Conservation (phyloP, 2,888 invertebrate species). For the Agrotis clavis region DNA sequence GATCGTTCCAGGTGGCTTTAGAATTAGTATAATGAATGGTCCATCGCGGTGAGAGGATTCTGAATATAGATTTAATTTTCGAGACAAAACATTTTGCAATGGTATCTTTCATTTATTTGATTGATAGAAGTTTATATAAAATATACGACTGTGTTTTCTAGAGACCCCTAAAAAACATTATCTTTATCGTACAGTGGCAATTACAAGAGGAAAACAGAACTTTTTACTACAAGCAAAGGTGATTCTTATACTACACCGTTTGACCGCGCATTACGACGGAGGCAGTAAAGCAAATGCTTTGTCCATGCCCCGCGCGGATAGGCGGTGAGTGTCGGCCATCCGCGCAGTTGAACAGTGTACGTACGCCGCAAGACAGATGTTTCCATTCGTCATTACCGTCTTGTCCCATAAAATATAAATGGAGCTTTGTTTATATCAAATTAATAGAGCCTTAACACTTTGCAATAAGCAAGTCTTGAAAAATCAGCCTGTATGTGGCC, state of each 20-base stretch:
- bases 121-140: no score
- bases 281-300: no score
- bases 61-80: background rate
- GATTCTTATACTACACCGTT: no score
- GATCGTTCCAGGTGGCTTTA: conserved; percentile 29
- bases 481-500: conserved; percentile 52
- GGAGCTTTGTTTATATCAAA: background rate
- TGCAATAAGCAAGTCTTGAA: background rate
- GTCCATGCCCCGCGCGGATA: no score
- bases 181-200: no score
- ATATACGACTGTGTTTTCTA: no score
- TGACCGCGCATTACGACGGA: no score
- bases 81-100: background rate
- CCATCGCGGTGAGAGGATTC: background rate
- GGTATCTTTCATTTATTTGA: background rate
- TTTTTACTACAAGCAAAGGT: no score
- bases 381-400: background rate
- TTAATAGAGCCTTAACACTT: background rate
- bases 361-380: background rate
- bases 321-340: no score
- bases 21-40: conserved; percentile 28
- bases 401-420: background rate
- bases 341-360: no score
- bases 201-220: no score
- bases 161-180: no score